These are phyloP conservation scores for Anagrus nilaparvatae DNA, from an alignment of 1,140 invertebrate genomes.

Conservation along the genomic window DNA sequence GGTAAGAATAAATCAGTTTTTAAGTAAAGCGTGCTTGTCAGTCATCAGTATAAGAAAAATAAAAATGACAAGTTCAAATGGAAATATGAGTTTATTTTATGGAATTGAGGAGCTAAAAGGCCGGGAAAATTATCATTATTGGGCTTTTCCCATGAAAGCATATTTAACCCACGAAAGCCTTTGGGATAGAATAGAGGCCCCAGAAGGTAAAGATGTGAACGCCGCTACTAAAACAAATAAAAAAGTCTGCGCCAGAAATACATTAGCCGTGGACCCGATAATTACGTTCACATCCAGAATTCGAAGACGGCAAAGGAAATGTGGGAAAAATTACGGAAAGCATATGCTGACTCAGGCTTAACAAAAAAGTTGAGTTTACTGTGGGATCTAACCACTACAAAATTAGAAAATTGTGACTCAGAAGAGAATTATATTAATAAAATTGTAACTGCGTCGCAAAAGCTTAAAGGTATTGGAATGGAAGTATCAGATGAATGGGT, in stretches of 20 bases:
- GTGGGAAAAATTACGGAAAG: slow-evolving; percentile 6
- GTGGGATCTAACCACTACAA: neutral
- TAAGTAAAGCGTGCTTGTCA: too few relatives aligned
- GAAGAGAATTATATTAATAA: slow-evolving; percentile 9
- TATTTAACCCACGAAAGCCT: neutral
- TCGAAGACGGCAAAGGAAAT: slow-evolving; percentile 10
- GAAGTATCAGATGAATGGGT: slow-evolving; percentile 1
- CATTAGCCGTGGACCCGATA: neutral
- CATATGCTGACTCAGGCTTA: slow-evolving; percentile 5
- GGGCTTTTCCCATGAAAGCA: neutral
- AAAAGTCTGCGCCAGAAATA: slow-evolving; percentile 19
- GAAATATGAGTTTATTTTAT: too few relatives aligned
- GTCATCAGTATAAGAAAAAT: too few relatives aligned
- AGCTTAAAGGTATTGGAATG: slow-evolving; percentile 4
- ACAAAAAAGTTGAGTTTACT: slow-evolving; percentile 2
- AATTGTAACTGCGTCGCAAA: neutral
- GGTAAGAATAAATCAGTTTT: too few relatives aligned
- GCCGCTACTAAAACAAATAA: slow-evolving; percentile 22
- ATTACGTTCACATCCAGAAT: slow-evolving; percentile 7
- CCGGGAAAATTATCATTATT: neutral
- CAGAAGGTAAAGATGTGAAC: slow-evolving; percentile 15
- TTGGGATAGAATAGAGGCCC: neutral
- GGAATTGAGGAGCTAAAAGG: neutral
- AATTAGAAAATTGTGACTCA: too few relatives aligned
- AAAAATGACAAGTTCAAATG: too few relatives aligned